Conservation (phyloP, 1,140 invertebrate species). For the Lethocerus indicus region DNA sequence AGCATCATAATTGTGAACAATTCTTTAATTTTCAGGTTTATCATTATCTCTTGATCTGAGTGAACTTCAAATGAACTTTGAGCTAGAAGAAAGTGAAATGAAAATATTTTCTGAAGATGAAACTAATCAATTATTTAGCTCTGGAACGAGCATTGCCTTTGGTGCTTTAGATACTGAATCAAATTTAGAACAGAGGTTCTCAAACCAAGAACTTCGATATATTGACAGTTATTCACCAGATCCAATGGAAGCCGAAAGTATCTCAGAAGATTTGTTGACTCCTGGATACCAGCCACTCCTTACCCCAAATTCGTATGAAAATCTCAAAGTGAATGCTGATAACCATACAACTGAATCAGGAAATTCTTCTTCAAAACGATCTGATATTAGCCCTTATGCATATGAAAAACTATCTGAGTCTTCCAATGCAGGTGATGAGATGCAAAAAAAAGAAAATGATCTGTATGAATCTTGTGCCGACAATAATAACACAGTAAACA, state of each 20-base stretch:
- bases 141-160: constrained; percentile 6
- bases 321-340: constrained; percentile 3
- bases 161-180: constrained; percentile 1
- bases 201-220: constrained; percentile 31
- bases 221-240: constrained; percentile 38
- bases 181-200: constrained; percentile 21
- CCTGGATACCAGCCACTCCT: constrained; percentile 13
- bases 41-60: constrained; percentile 46
- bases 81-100: constrained; percentile 68
- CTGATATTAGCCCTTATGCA: constrained; percentile 7
- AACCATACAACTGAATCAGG: neutral
- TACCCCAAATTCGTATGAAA: constrained; percentile 10
- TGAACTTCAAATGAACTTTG: constrained; percentile 64
- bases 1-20: too few relatives aligned
- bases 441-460: constrained; percentile 9
- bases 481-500: neutral
- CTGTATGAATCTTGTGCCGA: constrained; percentile 10
- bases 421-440: constrained; percentile 1
- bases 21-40: constrained; percentile 23
- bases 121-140: constrained; percentile 25
- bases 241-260: constrained; percentile 16
- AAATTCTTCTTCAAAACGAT: constrained; percentile 7
- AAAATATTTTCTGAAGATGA: constrained; percentile 75
- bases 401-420: constrained; percentile 12
- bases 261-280: constrained; percentile 8